phyloP scores from a whole-genome alignment of 2,113 vertebrate species.

The Pygathrix nemaeus region DNA sequence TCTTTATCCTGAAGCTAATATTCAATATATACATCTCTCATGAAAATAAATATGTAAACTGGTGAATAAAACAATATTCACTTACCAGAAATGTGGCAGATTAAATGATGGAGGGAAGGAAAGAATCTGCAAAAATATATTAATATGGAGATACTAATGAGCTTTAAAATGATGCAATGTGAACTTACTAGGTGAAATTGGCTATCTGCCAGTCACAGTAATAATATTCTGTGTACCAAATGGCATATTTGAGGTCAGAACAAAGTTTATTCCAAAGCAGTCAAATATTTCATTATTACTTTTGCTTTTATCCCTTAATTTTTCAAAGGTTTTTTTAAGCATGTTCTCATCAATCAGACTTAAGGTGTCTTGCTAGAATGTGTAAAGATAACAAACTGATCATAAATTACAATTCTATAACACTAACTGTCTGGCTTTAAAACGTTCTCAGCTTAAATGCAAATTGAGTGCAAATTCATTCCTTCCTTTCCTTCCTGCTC shows the following conservation, averaged over 20 bases:
- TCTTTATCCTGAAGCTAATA: not conserved
- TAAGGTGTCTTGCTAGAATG: slow-evolving; percentile 42
- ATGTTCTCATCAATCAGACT: slow-evolving; percentile 49
- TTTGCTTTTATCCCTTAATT: slow-evolving; percentile 6
- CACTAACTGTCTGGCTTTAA: slow-evolving; percentile 42
- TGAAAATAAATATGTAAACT: slow-evolving; percentile 10
- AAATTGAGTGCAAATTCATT: slow-evolving; percentile 67
- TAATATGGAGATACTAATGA: not conserved
- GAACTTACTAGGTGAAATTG: slow-evolving; percentile 17
- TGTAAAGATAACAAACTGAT: slow-evolving; percentile 46
- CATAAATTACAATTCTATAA: slow-evolving; percentile 66
- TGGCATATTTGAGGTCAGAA: not conserved
- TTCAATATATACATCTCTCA: not conserved
- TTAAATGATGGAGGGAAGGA: not conserved
- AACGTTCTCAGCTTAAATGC: slow-evolving; percentile 54
- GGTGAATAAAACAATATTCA: slow-evolving; percentile 39
- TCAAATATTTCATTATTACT: slow-evolving; percentile 54
- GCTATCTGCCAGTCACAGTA: not conserved
- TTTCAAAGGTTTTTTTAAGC: slow-evolving; percentile 40
- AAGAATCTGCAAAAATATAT: not conserved
- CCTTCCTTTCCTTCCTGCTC: not conserved
- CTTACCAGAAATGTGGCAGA: not conserved
- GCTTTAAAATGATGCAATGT: not conserved
- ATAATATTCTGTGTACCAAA: not conserved
- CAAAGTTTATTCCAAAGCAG: slow-evolving; percentile 23